phyloP scores from a whole-genome alignment of 1,140 invertebrate genomes.

The Leptinotarsa lineolata region DNA sequence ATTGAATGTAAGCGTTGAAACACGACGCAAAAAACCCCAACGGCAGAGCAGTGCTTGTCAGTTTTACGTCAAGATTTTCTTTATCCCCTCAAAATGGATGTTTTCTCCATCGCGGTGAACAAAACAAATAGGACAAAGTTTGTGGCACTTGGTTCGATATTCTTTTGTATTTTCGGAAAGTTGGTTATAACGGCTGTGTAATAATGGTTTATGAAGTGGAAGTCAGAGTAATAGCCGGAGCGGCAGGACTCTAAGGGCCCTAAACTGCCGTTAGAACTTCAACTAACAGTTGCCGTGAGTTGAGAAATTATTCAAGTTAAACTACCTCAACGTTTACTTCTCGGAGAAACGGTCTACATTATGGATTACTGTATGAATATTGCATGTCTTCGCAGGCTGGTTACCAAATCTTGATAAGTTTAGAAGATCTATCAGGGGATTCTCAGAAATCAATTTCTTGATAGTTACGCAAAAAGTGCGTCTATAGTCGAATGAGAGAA shows the following conservation, averaged over 20 bases:
- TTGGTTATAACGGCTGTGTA: slow-evolving; percentile 5
- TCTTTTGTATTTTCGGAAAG: slow-evolving; percentile 13
- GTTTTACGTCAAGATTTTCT: not conserved
- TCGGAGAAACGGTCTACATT: slow-evolving; percentile 1
- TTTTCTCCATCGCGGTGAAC: not conserved
- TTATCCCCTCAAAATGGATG: not conserved
- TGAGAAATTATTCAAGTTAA: slow-evolving; percentile 23
- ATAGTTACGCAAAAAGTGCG: too few relatives aligned
- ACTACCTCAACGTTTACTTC: slow-evolving; percentile 20
- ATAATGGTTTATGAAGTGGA: slow-evolving; percentile 18
- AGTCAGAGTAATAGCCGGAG: not conserved
- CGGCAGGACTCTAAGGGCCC: not conserved
- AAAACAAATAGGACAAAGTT: not conserved
- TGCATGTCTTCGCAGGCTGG: not conserved
- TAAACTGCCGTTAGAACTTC: slow-evolving; percentile 20
- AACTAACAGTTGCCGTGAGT: slow-evolving; percentile 15
- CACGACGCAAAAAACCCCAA: not conserved
- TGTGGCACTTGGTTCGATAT: not conserved
- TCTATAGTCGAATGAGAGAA: too few relatives aligned
- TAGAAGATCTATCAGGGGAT: too few relatives aligned
- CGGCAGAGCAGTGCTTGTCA: not conserved
- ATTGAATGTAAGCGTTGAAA: not conserved
- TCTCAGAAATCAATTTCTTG: too few relatives aligned
- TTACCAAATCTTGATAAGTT: too few relatives aligned
- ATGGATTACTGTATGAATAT: slow-evolving; percentile 23